phyloP scores from a whole-genome alignment of 2,113 vertebrate genomes.

The Pangasianodon gigas region DNA sequence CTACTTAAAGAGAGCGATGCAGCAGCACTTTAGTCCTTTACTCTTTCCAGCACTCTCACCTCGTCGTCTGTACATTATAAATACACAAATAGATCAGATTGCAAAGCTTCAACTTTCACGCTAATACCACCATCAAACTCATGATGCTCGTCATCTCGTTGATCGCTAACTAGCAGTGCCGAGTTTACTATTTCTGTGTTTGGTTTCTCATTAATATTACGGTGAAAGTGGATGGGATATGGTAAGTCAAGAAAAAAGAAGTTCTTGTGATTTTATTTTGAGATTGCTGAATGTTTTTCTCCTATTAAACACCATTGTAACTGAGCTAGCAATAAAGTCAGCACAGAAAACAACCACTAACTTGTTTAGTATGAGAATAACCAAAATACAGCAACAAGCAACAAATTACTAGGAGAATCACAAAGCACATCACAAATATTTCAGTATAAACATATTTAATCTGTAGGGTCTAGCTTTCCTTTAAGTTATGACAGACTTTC shows the following conservation, averaged over 20 bases:
- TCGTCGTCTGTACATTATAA: background rate
- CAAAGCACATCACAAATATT: background rate
- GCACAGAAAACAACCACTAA: background rate
- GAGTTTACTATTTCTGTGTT: background rate
- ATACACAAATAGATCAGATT: background rate
- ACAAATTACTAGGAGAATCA: background rate
- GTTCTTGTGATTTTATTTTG: background rate
- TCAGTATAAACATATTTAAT: background rate
- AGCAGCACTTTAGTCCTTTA: background rate
- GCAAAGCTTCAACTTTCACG: background rate
- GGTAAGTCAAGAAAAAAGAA: background rate
- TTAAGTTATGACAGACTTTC: background rate
- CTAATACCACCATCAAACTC: background rate
- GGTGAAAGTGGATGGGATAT: background rate
- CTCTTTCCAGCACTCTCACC: background rate
- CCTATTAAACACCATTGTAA: background rate
- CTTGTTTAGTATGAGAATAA: background rate
- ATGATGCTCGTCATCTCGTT: background rate
- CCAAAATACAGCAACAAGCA: background rate
- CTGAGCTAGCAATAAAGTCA: background rate
- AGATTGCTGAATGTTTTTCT: background rate
- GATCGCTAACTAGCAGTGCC: background rate
- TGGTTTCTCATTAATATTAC: background rate
- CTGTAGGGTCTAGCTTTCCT: background rate
- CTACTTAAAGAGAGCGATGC: background rate